Base-by-base conservation (phyloP, 2,888 invertebrate species). In the Mesochorus sp. region DNA sequence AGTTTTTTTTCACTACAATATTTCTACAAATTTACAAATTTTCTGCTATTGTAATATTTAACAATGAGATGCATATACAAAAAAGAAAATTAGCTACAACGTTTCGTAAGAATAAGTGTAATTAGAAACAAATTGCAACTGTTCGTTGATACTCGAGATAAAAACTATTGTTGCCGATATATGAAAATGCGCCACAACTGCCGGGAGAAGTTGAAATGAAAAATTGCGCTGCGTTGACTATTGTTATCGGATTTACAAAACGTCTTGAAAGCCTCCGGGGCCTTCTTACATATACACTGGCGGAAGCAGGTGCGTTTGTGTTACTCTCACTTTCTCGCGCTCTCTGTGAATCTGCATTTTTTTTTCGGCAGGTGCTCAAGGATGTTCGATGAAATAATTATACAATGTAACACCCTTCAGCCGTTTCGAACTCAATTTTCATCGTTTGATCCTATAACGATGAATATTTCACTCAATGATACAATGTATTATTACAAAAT, bases 321-420 rank as follows among this genome's bases (percentile, higher is more conserved):
- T 21, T n/a, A 31, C 26, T 26, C 51, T 5, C 21, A 8, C 44
- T 34, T 12, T 34, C 34, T 62, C n/a, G 17, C 31, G 19, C 62
- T n/a, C 4, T 42, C 31, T 8, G 42, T 75, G 83, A 82, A 85
- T 86, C 81, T 87, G 81, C 85, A 85, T n/a, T 86, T 87, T 84
- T 85, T 85, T 87, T 84, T 84, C 83, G 82, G 85, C 87, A 87
- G 86, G 86, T 86, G 87, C 79, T 83, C 75, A 82, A 80, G 75
- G 28, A 68, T 12, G 44, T 64, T 75, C 68, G 51, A 68, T 51
- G 67, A 34, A 44, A 59, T 72, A 21, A 17, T 62, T 12, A 3
- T 26, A 21, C 14, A 34, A n/a, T n/a, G n/a, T 17, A 62, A 44
- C 31, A 42, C 42, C 39, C 28, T 24, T 21, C 21, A 10, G 34